phyloP scores from a whole-genome alignment of 1,140 invertebrate genomes.

The Periplaneta americana region DNA sequence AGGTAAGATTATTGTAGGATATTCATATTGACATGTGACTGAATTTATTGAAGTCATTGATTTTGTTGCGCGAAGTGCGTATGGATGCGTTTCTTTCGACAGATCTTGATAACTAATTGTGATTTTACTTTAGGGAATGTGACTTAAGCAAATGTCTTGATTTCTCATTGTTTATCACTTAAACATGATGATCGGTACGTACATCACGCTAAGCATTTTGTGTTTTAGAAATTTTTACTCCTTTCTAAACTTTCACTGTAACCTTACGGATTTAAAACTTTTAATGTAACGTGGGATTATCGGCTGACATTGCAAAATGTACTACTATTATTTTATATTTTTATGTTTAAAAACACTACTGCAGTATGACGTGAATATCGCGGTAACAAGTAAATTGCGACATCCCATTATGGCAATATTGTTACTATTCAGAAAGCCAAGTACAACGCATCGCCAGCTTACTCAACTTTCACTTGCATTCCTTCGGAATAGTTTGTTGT shows the following conservation, averaged over 20 bases:
- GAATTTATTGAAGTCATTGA: too few relatives aligned
- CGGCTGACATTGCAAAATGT: background rate
- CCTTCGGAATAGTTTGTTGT: too few relatives aligned
- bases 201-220: too few relatives aligned
- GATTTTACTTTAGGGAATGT: too few relatives aligned
- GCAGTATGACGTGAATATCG: background rate
- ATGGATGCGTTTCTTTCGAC: too few relatives aligned
- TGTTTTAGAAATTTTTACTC: too few relatives aligned
- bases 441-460: background rate
- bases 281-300: background rate
- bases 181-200: too few relatives aligned
- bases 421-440: background rate
- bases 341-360: background rate
- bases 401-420: too few relatives aligned
- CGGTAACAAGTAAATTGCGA: background rate
- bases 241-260: background rate
- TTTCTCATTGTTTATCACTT: too few relatives aligned
- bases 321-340: background rate
- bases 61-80: too few relatives aligned
- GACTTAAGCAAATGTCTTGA: too few relatives aligned
- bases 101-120: too few relatives aligned
- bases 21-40: background rate
- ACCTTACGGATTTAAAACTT: background rate
- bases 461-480: background rate
- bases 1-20: slow-evolving; percentile 43